phyloP scores from a whole-genome alignment of 1,140 invertebrate species.

The Bicyclus anynana region DNA sequence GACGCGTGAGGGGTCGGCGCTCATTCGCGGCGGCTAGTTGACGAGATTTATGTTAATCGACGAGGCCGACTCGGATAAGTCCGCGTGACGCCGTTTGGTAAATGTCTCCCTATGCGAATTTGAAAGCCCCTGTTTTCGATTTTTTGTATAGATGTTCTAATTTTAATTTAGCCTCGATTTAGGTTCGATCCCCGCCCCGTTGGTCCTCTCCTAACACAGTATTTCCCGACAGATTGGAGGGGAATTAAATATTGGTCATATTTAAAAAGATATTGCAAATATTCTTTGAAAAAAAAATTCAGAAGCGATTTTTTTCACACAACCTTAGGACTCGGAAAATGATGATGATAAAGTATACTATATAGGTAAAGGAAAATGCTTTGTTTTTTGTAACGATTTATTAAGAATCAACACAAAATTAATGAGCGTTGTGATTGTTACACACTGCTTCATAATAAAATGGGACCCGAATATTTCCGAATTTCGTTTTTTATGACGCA shows the following conservation, averaged over 20 bases:
- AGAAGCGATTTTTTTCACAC: too few species aligned
- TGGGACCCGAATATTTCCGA: slow-evolving; percentile 48
- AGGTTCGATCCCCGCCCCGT: too few species aligned
- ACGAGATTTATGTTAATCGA: slow-evolving; percentile 75
- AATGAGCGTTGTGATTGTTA: slow-evolving; percentile 43
- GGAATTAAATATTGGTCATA: too few species aligned
- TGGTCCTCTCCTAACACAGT: too few species aligned
- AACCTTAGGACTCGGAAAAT: too few species aligned
- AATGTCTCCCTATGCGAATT: slow-evolving; percentile 61
- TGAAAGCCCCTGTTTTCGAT: slow-evolving; percentile 45
- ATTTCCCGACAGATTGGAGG: too few species aligned
- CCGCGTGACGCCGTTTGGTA: slow-evolving; percentile 66
- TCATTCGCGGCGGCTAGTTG: slow-evolving; percentile 73
- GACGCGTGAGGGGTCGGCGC: slow-evolving; percentile 11
- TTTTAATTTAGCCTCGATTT: too few species aligned
- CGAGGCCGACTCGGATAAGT: slow-evolving; percentile 63
- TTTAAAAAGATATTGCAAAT: too few species aligned
- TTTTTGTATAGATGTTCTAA: slow-evolving; percentile 13
- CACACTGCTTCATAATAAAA: slow-evolving; percentile 53
- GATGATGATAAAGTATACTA: too few species aligned
- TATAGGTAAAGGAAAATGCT: too few species aligned
- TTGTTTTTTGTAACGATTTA: slow-evolving; percentile 21
- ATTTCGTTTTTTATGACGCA: slow-evolving; percentile 68
- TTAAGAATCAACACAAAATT: slow-evolving; percentile 43
- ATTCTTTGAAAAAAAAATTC: too few species aligned